These are phyloP conservation scores for Crotophaga sulcirostris DNA, from an alignment of 2,113 vertebrate species.

Conservation along the genomic window DNA sequence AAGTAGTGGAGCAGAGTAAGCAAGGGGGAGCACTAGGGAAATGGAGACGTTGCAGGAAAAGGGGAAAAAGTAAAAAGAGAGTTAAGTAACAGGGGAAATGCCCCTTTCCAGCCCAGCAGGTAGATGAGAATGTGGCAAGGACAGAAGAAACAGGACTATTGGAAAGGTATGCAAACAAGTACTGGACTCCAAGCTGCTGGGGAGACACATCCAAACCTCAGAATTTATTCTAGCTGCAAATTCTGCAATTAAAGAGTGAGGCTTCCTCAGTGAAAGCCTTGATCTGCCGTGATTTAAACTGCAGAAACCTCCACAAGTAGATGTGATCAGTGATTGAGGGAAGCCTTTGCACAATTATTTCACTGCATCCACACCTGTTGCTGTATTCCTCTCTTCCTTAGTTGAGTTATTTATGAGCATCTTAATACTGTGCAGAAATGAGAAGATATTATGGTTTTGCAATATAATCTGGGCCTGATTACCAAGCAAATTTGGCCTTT, in stretches of 20 bases:
- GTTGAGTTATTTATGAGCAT: neutral
- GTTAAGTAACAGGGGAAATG: neutral
- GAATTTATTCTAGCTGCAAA: neutral
- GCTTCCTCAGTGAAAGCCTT: neutral
- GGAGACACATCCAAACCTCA: neutral
- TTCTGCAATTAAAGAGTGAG: neutral
- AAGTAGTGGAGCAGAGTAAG: neutral
- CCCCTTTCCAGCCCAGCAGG: neutral
- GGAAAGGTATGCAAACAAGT: neutral
- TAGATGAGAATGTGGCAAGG: neutral
- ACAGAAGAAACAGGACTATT: neutral
- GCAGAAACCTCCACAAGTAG: neutral
- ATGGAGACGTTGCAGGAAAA: neutral
- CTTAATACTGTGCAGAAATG: neutral
- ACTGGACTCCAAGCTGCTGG: neutral
- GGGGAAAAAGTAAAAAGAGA: accelerated
- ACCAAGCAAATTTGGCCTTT: neutral
- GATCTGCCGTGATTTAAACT: neutral
- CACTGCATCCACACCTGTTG: neutral
- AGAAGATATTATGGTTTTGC: neutral
- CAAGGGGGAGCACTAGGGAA: neutral
- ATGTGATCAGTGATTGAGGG: neutral
- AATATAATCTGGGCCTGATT: neutral
- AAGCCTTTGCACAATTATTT: neutral
- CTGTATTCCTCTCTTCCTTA: neutral